Conservation (phyloP, 92 coral and sea anemone genomes). For the Phenganax marumi region DNA sequence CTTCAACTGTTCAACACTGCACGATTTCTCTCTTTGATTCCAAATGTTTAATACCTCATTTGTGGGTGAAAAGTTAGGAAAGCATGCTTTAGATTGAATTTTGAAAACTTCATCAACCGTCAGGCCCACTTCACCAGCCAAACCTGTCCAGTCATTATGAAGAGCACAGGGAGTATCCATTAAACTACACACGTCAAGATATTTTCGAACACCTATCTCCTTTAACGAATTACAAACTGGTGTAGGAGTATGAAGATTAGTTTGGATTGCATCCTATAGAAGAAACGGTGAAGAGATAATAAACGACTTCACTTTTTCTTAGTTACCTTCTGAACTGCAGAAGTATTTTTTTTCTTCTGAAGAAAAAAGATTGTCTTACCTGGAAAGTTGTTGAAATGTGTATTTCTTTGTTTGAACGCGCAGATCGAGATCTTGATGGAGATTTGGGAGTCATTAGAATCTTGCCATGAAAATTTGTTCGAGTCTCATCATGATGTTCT, state of each 20-base stretch:
- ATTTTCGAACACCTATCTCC: slow-evolving; percentile 28
- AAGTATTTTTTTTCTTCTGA: neutral
- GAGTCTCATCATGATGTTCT: slow-evolving; percentile 50
- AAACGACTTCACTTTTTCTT: neutral
- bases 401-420: slow-evolving; percentile 15
- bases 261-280: neutral
- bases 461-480: slow-evolving; percentile 50
- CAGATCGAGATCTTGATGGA: neutral
- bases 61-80: slow-evolving; percentile 73
- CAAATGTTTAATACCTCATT: slow-evolving; percentile 62
- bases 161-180: slow-evolving; percentile 23
- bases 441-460: slow-evolving; percentile 43
- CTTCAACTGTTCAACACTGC: slow-evolving; percentile 58
- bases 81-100: slow-evolving; percentile 60
- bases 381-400: slow-evolving; percentile 28
- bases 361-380: neutral
- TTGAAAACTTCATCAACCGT: slow-evolving; percentile 60
- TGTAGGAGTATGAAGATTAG: neutral
- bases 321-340: neutral
- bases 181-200: slow-evolving; percentile 26
- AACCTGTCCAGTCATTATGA: slow-evolving; percentile 71
- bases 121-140: slow-evolving; percentile 73
- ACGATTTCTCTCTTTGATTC: slow-evolving; percentile 69
- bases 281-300: slow-evolving; percentile 5
- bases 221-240: slow-evolving; percentile 26